These are phyloP conservation scores for Laspeyria flexula DNA, from an alignment of 2,888 invertebrate genomes.

Conservation along the genomic window DNA sequence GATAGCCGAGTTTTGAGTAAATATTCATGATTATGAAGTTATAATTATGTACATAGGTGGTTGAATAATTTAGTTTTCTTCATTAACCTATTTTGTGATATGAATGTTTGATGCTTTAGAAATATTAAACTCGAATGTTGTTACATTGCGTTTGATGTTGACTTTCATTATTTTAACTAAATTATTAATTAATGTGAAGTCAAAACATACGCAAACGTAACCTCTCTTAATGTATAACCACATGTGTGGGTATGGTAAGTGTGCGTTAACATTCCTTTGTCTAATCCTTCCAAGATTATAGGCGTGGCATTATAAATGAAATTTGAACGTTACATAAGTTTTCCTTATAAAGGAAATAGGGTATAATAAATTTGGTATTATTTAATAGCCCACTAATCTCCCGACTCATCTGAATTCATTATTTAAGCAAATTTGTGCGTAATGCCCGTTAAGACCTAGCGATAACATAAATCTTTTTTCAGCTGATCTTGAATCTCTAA, in stretches of 20 bases:
- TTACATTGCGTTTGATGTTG: too few relatives aligned
- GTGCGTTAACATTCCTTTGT: background rate
- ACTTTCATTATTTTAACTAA: too few relatives aligned
- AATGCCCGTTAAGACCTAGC: constrained; percentile 29
- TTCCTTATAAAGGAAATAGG: background rate
- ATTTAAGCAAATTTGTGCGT: constrained; percentile 11
- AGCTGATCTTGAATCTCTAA: constrained; percentile 61
- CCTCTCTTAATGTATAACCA: background rate
- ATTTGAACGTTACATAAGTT: background rate
- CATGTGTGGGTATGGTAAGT: background rate
- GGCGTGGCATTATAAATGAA: constrained; percentile 3
- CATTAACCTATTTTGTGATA: background rate
- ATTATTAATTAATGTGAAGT: too few relatives aligned
- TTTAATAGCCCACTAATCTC: background rate
- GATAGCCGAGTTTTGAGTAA: constrained; percentile 1
- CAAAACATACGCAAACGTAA: too few relatives aligned
- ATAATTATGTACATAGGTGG: background rate
- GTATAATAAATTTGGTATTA: background rate
- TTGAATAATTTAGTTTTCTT: background rate
- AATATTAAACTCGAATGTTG: background rate
- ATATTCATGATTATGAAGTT: background rate
- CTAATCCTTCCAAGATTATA: background rate
- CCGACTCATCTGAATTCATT: background rate
- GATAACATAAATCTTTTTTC: constrained; percentile 55
- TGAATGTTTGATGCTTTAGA: background rate